Evolutionary conservation across 2,113 vertebrate species (phyloP), one percentile per base, ranked within the genome.

Genomic region (Pseudorectes ferrugineus): DNA sequence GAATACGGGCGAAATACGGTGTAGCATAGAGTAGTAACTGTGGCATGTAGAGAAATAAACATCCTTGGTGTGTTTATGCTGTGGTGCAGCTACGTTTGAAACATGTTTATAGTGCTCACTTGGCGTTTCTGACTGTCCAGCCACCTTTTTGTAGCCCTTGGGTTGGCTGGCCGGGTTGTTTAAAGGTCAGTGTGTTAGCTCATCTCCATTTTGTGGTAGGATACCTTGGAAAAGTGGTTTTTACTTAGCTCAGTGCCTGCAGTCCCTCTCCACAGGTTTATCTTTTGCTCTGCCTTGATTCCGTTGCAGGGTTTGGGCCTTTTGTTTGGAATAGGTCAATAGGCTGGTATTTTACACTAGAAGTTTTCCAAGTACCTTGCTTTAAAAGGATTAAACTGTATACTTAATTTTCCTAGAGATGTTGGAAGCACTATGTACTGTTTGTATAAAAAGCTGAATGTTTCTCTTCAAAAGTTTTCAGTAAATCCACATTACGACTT

Each of bases 121-220:
- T 43, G 82, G 35, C 94, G 67, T 94, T 95, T 85, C 38, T 36
- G 51, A 3, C 66, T 29, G 2, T 65, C 65, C 31, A 1, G 62
- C 71, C 72, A 1, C 51, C 19, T 75, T 61, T 68, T 36, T 29
- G 14, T 71, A 52, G 84, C 28, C 83, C 40, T 70, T 18, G 72
- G 66, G 29, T 82, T 16, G 90, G 85, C 3, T 6, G 40, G 18
- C 16, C 9, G 0, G 80, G 54, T 92, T 15, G 48, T 92, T 82
- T n/a, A 62, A 57, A 85, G 85, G 54, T 65, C 88, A 18, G 6
- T 74, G 31, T 74, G 92, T 63, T 96, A 45, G 48, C 42, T 95
- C 96, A 85, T 93, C 92, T 94, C 63, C 35, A 88, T 94, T 96
- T 86, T 86, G 86, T 95, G 54, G 25, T 45, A 78, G 77, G 13